A percentile compares a stretch with the other conserved stretches of the same genome.
phyloP scores from a whole-genome alignment of 2,797 vertebrate genomes.

The Brachyrhaphis roseni region DNA sequence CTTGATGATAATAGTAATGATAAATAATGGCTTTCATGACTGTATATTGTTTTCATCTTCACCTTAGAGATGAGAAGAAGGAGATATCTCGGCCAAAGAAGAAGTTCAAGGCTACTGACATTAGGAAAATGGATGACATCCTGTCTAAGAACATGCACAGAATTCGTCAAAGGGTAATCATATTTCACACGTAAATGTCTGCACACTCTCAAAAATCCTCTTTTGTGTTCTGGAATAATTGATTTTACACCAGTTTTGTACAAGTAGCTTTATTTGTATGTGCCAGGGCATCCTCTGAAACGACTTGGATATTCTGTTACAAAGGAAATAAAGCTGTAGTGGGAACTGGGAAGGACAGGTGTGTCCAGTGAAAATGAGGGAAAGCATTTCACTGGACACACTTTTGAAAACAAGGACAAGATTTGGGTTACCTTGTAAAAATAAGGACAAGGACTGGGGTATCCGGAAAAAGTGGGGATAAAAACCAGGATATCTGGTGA shows the following conservation, averaged over 20 bases:
- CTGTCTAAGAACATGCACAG: conserved; percentile 94
- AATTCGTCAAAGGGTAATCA: conserved; percentile 86
- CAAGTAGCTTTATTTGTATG: not conserved
- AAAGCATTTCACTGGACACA: too few species aligned
- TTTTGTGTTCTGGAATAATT: not conserved
- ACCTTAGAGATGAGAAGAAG: conserved; percentile 78
- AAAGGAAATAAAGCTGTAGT: not conserved
- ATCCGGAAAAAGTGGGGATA: not conserved
- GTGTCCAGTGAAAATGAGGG: not conserved
- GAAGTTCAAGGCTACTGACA: conserved; percentile 81
- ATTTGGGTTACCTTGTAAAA: not conserved
- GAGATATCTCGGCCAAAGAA: conserved; percentile 76
- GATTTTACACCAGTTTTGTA: not conserved
- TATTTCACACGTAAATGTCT: not conserved
- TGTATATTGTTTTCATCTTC: conserved; percentile 10
- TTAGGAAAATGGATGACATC: conserved; percentile 89
- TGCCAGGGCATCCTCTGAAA: not conserved
- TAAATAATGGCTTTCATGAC: conserved; percentile 16
- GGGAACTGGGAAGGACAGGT: not conserved
- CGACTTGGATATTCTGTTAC: not conserved
- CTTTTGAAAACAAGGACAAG: not conserved
- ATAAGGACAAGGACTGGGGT: not conserved
- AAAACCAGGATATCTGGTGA: not conserved
- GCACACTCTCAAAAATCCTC: not conserved
- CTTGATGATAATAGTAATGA: not conserved